Percentiles rank a stretch among this genome's conserved stretches.
Evolutionary conservation across 1,140 invertebrate species (phyloP).

Genomic region (Pteromalus puparum): DNA sequence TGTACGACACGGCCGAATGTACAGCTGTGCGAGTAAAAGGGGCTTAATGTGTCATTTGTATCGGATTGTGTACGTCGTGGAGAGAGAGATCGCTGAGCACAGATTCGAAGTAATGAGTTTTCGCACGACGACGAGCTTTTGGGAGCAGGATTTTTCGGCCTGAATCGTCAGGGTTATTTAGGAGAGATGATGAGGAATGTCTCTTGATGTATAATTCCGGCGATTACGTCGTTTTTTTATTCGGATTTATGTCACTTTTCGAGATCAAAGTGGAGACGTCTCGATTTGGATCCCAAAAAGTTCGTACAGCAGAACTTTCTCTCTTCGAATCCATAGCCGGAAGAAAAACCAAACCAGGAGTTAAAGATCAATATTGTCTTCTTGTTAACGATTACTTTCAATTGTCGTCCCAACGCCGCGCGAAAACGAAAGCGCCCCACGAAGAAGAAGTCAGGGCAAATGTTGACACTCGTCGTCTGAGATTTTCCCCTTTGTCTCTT

Average conservation of each 20-base stretch:
- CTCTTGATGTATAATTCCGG: too few relatives aligned
- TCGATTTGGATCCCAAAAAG: too few relatives aligned
- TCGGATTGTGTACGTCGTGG: neutral
- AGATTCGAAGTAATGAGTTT: conserved; percentile 37
- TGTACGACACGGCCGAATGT: neutral
- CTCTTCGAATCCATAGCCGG: too few relatives aligned
- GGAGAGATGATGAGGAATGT: too few relatives aligned
- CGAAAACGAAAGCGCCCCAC: neutral
- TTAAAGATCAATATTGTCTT: neutral
- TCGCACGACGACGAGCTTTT: too few relatives aligned
- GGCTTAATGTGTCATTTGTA: conserved; percentile 31
- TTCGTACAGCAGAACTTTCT: too few relatives aligned
- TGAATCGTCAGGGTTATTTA: too few relatives aligned
- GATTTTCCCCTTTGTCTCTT: conserved; percentile 12
- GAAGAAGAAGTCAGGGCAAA: conserved; percentile 3
- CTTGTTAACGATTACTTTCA: conserved; percentile 37
- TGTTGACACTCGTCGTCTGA: conserved; percentile 22
- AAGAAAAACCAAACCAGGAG: neutral
- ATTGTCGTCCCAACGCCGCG: conserved; percentile 7
- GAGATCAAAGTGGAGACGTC: too few relatives aligned
- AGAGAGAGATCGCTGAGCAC: neutral
- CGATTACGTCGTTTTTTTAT: too few relatives aligned
- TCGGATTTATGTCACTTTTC: too few relatives aligned
- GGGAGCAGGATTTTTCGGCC: too few relatives aligned
- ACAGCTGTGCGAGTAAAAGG: neutral